Evolutionary conservation across 2,113 vertebrate genomes (phyloP), one percentile per base, ranked within the genome.

Genomic region (Serilophus lunatus): DNA sequence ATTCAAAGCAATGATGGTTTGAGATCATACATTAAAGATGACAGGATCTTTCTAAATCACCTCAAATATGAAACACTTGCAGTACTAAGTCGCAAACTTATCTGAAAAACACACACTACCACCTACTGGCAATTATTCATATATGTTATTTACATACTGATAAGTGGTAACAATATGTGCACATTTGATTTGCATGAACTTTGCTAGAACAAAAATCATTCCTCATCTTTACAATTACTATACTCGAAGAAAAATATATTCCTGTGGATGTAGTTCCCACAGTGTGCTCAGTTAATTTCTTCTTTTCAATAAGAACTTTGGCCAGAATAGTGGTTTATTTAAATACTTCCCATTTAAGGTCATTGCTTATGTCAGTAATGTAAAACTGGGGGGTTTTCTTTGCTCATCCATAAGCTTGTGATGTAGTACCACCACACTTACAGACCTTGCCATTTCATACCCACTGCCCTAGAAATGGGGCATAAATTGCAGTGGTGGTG

Each of bases 61-160:
- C 90, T 95, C 80, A 86, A 72, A 96, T 86, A 81, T 38, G 18
- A 84, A 94, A 94, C 31, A 63, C 33, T 92, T 71, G 31, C 49
- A 88, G 49, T 35, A 64, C 26, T 51, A 86, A 94, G 87, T 86
- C 88, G 86, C 24, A 83, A 88, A 88, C 47, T 36, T 83, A 69
- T 90, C 92, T 92, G 88, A 88, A 94, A 97, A 95, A 96, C 49
- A 94, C 85, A 96, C 72, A 94, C 76, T 60, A 97, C 93, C 95
- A 97, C 92, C 96, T 97, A 94, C 94, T 96, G 94, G 96, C 88
- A 96, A 96, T 96, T 92, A 95, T 81, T 94, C 72, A 96, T 88
- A 88, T 68, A 76, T 65, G 50, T 93, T 92, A 95, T 94, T 96
- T 96, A 90, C 88, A 84, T 93, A 90, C 76, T 70, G 60, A 31